phyloP scores from a whole-genome alignment of 2,888 invertebrate genomes.

The Synanthedon formicaeformis region DNA sequence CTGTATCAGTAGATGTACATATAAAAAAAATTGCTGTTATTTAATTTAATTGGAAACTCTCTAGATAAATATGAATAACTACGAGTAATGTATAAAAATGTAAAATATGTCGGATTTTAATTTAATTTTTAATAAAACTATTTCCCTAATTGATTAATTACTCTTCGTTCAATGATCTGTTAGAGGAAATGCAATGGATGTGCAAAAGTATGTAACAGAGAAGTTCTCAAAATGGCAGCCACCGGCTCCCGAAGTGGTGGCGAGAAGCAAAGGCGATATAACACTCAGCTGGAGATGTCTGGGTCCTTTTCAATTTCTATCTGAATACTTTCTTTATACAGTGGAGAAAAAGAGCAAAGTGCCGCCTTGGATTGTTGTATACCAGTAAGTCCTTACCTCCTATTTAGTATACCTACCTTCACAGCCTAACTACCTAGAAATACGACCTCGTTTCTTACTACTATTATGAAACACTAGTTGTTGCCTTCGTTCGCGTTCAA shows the following conservation, averaged over 20 bases:
- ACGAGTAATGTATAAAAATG: no score
- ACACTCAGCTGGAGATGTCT: conserved; percentile 28
- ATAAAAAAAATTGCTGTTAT: no score
- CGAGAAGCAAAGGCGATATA: conserved; percentile 27
- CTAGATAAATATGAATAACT: no score
- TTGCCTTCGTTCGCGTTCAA: no score
- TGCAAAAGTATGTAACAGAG: conserved; percentile 24
- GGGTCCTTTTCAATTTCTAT: conserved; percentile 29
- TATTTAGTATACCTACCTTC: no score
- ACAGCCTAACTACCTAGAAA: background rate
- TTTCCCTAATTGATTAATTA: no score
- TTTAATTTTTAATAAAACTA: no score
- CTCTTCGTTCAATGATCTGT: no score
- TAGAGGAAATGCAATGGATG: background rate
- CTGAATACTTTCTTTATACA: conserved; percentile 30
- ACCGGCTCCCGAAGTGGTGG: conserved; percentile 24
- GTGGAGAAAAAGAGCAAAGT: conserved; percentile 48
- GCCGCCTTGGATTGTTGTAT: conserved; percentile 48
- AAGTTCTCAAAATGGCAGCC: conserved; percentile 37
- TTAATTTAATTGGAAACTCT: no score
- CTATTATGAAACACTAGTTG: no score
- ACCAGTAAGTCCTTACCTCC: conserved; percentile 26
- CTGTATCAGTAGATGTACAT: no score
- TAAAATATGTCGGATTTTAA: no score
- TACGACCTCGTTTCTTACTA: background rate